Conservation (phyloP, 1,140 invertebrate species). For the Drosophila pseudoananassae region DNA sequence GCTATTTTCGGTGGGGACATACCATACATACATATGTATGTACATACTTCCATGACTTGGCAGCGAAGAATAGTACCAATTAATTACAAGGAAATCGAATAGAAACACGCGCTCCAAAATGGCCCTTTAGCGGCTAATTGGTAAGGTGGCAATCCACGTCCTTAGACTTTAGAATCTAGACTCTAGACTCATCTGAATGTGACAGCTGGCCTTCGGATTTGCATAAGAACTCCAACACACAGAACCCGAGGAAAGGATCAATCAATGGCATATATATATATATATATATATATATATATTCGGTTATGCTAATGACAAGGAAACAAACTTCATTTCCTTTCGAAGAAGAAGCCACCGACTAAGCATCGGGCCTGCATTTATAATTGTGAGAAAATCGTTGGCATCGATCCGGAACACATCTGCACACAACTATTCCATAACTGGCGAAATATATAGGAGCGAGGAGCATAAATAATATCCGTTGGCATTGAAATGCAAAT, state of each 20-base stretch:
- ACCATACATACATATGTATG: no score
- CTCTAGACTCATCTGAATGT: no score
- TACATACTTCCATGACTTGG: no score
- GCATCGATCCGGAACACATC: constrained; percentile 30
- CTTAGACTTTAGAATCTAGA: no score
- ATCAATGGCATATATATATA: constrained; percentile 43
- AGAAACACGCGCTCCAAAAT: background rate
- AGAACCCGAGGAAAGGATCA: constrained; percentile 19
- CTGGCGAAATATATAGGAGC: constrained; percentile 29
- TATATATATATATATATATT: no score
- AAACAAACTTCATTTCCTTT: constrained; percentile 18
- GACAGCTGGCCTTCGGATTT: no score
- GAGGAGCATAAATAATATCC: constrained; percentile 57
- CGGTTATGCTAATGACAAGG: constrained; percentile 39
- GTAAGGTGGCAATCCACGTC: no score
- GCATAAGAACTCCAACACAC: constrained; percentile 39
- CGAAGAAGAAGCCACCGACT: constrained; percentile 18
- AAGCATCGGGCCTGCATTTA: constrained; percentile 39
- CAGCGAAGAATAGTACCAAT: no score
- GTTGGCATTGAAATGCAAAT: constrained; percentile 61
- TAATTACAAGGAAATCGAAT: constrained; percentile 1
- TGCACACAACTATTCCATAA: constrained; percentile 35
- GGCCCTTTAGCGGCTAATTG: no score
- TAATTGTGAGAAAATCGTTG: constrained; percentile 56
- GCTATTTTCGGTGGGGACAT: constrained; percentile 9